These are phyloP conservation scores for Drosophila mimetica DNA, from an alignment of 2,888 invertebrate genomes.

Conservation along the genomic window DNA sequence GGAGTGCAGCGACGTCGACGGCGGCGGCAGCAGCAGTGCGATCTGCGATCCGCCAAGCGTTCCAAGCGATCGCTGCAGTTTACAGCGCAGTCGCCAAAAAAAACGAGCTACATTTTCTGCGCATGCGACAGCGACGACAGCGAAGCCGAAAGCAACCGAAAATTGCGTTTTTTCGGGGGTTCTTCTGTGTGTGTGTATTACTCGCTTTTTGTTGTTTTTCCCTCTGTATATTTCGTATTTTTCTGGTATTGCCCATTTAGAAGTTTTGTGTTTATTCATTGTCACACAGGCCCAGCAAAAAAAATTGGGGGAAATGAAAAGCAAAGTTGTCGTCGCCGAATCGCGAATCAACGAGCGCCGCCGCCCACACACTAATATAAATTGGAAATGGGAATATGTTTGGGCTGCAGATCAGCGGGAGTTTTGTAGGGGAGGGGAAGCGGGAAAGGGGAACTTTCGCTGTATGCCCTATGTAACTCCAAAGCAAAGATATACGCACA, in stretches of 20 bases:
- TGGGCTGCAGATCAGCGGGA: slow-evolving; percentile 51
- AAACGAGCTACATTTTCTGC: slow-evolving; percentile 3
- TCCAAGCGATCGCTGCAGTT: slow-evolving; percentile 41
- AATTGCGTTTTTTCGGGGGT: slow-evolving; percentile 24
- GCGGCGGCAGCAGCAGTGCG: slow-evolving; percentile 9
- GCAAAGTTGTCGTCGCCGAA: slow-evolving; percentile 19
- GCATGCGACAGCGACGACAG: not conserved
- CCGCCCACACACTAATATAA: slow-evolving; percentile 27
- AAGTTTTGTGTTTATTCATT: slow-evolving; percentile 54
- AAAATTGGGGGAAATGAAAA: slow-evolving; percentile 46
- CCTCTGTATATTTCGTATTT: not conserved
- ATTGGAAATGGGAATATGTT: slow-evolving; percentile 47
- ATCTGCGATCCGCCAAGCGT: slow-evolving; percentile 10
- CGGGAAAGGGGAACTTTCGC: slow-evolving; percentile 55
- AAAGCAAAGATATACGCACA: slow-evolving; percentile 35
- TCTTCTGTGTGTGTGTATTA: slow-evolving; percentile 6
- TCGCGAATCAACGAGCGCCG: slow-evolving; percentile 47
- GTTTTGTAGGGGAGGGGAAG: not conserved
- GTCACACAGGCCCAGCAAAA: slow-evolving; percentile 20
- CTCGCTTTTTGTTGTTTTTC: not conserved
- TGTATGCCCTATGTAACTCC: slow-evolving; percentile 26
- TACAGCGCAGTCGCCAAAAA: slow-evolving; percentile 28
- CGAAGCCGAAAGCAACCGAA: slow-evolving; percentile 4
- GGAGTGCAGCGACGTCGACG: slow-evolving; percentile 35
- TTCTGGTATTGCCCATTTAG: slow-evolving; percentile 28